phyloP scores from a whole-genome alignment of 2,113 vertebrate genomes.

The Vanacampus margaritifer region DNA sequence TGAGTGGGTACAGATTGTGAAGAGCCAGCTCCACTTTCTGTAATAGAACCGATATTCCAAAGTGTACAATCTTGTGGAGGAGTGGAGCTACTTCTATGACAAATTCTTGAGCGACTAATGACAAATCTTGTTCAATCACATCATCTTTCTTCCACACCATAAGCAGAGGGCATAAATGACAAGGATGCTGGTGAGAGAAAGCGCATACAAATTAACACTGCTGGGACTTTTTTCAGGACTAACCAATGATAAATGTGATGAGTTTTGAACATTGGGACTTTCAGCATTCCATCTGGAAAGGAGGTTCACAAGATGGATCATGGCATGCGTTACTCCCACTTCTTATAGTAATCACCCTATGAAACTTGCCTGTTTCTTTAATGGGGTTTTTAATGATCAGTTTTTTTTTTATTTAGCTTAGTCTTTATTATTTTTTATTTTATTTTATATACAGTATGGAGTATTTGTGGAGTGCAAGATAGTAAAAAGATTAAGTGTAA shows the following conservation, averaged over 20 bases:
- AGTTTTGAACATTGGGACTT: constrained; percentile 38
- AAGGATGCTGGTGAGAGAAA: constrained; percentile 6
- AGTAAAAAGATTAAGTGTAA: no score
- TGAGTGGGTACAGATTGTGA: no score
- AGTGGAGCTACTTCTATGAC: background rate
- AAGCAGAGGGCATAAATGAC: constrained; percentile 8
- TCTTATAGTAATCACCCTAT: constrained; percentile 10
- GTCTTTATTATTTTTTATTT: no score
- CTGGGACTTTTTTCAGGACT: constrained; percentile 37
- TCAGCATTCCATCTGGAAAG: constrained; percentile 36
- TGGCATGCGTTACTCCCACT: constrained; percentile 5
- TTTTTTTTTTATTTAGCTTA: no score
- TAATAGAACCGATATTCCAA: no score
- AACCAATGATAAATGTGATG: constrained; percentile 57
- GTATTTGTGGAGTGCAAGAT: no score
- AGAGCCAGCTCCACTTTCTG: no score
- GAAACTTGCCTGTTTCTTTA: constrained; percentile 17
- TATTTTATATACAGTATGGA: no score
- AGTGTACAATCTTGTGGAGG: no score
- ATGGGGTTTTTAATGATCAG: background rate
- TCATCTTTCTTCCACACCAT: constrained; percentile 25
- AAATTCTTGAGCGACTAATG: constrained; percentile 4
- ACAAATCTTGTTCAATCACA: constrained; percentile 24
- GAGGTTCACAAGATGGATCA: constrained; percentile 38
- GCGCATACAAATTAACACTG: constrained; percentile 34